Conservation (phyloP, 2,113 vertebrate genomes). For the Scopus umbretta region DNA sequence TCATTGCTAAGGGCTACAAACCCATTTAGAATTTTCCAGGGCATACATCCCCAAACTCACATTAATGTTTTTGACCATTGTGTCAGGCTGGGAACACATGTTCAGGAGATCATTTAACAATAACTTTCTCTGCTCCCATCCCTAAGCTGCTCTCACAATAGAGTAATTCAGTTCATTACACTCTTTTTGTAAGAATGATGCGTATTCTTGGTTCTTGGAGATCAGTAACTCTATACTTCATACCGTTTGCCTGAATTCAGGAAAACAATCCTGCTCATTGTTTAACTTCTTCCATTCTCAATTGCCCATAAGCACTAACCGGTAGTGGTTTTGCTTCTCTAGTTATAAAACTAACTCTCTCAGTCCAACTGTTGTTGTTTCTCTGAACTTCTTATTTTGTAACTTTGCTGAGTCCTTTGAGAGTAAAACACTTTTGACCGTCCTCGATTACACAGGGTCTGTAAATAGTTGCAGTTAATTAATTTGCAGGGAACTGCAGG, state of each 20-base stretch:
- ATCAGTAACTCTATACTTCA: background rate
- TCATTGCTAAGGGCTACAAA: background rate
- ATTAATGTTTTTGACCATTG: background rate
- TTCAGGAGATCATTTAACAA: background rate
- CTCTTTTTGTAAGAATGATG: background rate
- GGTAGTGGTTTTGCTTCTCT: background rate
- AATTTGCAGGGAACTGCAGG: background rate
- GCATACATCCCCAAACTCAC: rapidly evolving
- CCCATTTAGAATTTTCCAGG: background rate
- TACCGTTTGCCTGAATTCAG: rapidly evolving
- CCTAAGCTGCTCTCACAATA: background rate
- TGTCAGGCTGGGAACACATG: rapidly evolving
- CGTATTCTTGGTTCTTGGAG: background rate
- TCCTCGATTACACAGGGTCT: rapidly evolving
- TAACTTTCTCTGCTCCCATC: background rate
- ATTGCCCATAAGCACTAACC: background rate
- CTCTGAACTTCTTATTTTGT: background rate
- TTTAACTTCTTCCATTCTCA: background rate
- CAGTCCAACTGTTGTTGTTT: background rate
- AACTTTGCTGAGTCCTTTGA: background rate
- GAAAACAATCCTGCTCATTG: rapidly evolving
- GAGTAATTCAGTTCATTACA: background rate
- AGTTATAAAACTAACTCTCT: background rate
- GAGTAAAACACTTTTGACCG: background rate
- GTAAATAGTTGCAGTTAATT: background rate